Evolutionary conservation across 2,888 invertebrate genomes (phyloP).

Genomic region (Sinodicranocentrus sp.): DNA sequence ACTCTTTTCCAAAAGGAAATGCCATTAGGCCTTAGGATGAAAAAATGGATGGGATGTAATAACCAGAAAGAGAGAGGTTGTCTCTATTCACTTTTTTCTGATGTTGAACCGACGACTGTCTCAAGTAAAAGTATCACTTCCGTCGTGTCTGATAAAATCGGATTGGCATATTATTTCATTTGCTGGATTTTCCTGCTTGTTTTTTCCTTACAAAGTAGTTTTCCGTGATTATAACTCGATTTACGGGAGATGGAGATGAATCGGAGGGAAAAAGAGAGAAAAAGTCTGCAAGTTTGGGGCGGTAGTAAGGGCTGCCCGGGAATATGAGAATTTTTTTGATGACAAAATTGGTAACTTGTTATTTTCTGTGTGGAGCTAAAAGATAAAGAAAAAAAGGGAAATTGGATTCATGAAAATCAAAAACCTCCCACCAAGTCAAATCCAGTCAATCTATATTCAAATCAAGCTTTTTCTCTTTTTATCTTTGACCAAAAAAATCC

Average conservation of each 20-base stretch:
- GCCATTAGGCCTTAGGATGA: slow-evolving; percentile 44
- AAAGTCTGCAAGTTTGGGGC: neutral
- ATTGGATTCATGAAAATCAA: slow-evolving; percentile 76
- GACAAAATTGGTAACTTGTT: slow-evolving; percentile 60
- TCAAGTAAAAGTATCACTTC: slow-evolving; percentile 57
- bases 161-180: slow-evolving; percentile 67
- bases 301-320: neutral
- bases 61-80: too few species aligned
- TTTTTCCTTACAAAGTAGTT: slow-evolving; percentile 38
- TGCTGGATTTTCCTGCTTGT: slow-evolving; percentile 55
- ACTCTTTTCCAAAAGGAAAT: slow-evolving; percentile 63
- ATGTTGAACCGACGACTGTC: too few species aligned
- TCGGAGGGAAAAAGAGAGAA: slow-evolving; percentile 18
- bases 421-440: slow-evolving; percentile 73
- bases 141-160: slow-evolving; percentile 65
- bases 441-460: slow-evolving; percentile 71
- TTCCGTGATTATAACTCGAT: slow-evolving; percentile 62
- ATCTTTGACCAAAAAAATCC: slow-evolving; percentile 59
- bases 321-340: slow-evolving; percentile 35
- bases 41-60: slow-evolving; percentile 9
- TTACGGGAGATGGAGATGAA: slow-evolving; percentile 53
- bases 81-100: too few species aligned
- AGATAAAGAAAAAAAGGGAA: slow-evolving; percentile 71
- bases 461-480: slow-evolving; percentile 66
- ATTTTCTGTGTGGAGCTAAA: slow-evolving; percentile 40